Conservation (phyloP, 2,113 vertebrate species). For the Microtus oregoni region DNA sequence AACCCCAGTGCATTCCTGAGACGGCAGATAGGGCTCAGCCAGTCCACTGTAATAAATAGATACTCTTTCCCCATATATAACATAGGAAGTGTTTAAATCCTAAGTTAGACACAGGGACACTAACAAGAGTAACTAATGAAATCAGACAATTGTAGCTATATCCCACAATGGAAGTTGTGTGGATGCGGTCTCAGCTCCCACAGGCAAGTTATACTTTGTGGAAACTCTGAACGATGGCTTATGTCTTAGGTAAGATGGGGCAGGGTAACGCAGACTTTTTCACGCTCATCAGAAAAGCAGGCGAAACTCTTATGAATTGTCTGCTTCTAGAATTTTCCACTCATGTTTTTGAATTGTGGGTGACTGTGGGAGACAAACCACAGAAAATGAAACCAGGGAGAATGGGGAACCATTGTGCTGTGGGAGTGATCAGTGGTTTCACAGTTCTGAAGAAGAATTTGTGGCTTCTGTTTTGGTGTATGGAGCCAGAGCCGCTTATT, state of each 20-base stretch:
- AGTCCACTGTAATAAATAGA: background rate
- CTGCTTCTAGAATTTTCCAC: background rate
- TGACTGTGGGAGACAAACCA: background rate
- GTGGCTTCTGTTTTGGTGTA: conserved; percentile 48
- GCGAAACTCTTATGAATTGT: background rate
- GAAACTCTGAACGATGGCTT: background rate
- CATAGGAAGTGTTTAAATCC: background rate
- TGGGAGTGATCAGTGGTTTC: background rate
- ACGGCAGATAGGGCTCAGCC: background rate
- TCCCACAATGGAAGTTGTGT: no score
- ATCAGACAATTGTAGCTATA: background rate
- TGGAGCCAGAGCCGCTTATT: background rate
- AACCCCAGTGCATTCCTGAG: background rate
- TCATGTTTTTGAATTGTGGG: background rate
- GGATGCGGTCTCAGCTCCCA: background rate
- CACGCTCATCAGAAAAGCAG: background rate
- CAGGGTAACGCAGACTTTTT: background rate
- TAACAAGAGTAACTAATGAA: background rate
- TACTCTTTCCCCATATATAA: background rate
- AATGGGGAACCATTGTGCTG: background rate
- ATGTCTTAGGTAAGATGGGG: background rate
- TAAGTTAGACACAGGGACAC: background rate
- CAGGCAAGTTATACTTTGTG: background rate
- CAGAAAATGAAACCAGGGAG: background rate
- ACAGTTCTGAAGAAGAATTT: background rate